These are phyloP conservation scores for Hemiscyllium ocellatum DNA, from an alignment of 2,113 vertebrate genomes.

Conservation along the genomic window DNA sequence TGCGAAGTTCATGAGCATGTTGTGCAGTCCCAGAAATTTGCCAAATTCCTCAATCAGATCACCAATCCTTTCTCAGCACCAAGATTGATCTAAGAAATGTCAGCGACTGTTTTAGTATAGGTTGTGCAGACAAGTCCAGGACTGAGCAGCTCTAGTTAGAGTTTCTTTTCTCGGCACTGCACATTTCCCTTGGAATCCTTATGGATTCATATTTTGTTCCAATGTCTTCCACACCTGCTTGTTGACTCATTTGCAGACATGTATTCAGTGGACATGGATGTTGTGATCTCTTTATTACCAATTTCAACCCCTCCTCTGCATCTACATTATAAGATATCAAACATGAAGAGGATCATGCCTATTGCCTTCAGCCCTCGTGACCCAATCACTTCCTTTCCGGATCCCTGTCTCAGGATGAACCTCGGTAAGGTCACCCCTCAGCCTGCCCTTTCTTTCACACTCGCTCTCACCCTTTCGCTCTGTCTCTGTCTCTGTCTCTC, in stretches of 20 bases:
- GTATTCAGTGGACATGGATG: background rate
- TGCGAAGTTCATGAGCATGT: background rate
- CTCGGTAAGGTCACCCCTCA: too few relatives aligned
- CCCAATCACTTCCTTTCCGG: background rate
- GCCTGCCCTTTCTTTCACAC: too few relatives aligned
- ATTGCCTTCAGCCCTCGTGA: background rate
- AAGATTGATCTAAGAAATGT: too few relatives aligned
- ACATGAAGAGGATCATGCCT: background rate
- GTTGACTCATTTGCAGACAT: background rate
- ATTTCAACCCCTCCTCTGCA: background rate
- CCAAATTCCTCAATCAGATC: too few relatives aligned
- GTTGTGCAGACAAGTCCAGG: background rate
- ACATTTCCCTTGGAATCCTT: background rate
- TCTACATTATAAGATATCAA: background rate
- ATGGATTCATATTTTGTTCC: too few relatives aligned
- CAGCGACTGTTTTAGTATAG: too few relatives aligned
- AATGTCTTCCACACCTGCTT: background rate
- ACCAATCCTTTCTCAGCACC: too few relatives aligned
- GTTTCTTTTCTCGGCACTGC: background rate
- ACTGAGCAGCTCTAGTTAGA: background rate
- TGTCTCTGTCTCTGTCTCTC: too few relatives aligned
- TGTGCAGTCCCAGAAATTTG: background rate
- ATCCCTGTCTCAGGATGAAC: too few relatives aligned
- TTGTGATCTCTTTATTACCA: background rate
- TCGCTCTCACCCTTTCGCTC: too few relatives aligned